Conservation (phyloP, 2,797 vertebrate genomes). For the Ispidina lecontei region DNA sequence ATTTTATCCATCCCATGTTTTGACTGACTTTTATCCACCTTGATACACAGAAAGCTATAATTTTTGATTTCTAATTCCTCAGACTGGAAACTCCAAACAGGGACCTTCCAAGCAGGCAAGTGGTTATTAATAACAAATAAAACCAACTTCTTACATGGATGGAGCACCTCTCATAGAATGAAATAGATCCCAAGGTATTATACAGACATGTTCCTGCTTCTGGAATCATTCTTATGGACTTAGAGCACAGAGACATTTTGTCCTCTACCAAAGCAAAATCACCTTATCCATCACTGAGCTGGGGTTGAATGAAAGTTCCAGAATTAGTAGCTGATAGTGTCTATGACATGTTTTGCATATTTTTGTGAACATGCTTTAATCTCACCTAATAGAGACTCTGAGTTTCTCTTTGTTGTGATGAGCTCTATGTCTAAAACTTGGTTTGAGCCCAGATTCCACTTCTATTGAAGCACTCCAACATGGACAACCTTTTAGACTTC, state of each 20-base stretch:
- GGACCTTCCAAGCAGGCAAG: constrained; percentile 5
- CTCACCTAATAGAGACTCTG: background rate
- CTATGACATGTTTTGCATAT: background rate
- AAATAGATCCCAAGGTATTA: constrained; percentile 38
- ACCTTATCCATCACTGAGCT: background rate
- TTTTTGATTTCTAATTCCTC: constrained; percentile 8
- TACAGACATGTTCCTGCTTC: constrained; percentile 27
- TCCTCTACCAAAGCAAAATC: constrained; percentile 14
- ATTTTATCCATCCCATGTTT: background rate
- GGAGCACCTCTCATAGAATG: constrained; percentile 13
- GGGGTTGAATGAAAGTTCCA: background rate
- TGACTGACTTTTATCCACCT: background rate
- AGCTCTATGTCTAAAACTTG: background rate
- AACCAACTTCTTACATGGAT: constrained; percentile 26
- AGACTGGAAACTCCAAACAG: background rate
- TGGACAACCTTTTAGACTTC: constrained; percentile 66
- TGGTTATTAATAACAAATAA: constrained; percentile 57
- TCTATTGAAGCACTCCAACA: constrained; percentile 27
- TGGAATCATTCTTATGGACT: background rate
- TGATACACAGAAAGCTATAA: background rate
- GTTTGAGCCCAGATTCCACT: background rate
- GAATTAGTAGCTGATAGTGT: constrained; percentile 4
- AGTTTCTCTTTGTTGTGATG: background rate
- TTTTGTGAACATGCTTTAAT: constrained; percentile 26
- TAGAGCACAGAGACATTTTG: background rate